These are phyloP conservation scores for Polymixis flavicincta DNA, from an alignment of 2,888 invertebrate genomes.

Conservation along the genomic window DNA sequence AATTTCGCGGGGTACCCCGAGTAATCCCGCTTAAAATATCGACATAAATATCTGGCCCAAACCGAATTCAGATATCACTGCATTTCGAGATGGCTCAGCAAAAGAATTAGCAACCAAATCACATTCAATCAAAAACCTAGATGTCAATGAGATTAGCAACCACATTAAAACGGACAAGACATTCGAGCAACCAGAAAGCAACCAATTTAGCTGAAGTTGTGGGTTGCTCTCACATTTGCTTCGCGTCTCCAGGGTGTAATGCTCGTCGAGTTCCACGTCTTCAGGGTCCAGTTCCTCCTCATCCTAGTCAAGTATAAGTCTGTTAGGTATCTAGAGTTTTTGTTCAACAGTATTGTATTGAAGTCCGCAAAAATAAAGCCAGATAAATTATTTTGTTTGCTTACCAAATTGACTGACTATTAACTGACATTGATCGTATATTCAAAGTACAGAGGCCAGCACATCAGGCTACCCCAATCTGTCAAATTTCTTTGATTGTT, in stretches of 20 bases:
- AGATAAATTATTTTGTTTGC: too few relatives aligned
- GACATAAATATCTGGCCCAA: not conserved
- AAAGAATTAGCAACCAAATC: conserved; percentile 24
- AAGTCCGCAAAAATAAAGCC: not conserved
- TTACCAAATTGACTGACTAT: too few relatives aligned
- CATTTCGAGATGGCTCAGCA: conserved; percentile 3
- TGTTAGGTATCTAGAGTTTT: not conserved
- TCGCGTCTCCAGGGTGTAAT: conserved; percentile 96
- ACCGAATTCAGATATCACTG: too few relatives aligned
- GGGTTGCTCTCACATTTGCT: conserved; percentile 95
- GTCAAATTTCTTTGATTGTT: too few relatives aligned
- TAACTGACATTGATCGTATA: too few relatives aligned
- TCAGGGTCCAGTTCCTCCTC: conserved; percentile 97
- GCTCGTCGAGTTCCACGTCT: conserved; percentile 96
- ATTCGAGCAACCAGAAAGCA: conserved; percentile 48
- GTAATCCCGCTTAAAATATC: too few relatives aligned
- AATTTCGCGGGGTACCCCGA: too few relatives aligned
- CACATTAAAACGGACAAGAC: conserved; percentile 31
- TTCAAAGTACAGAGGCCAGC: too few relatives aligned
- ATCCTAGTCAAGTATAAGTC: conserved; percentile 87
- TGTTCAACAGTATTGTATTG: not conserved
- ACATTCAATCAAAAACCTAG: conserved; percentile 32
- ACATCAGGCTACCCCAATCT: too few relatives aligned
- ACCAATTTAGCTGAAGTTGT: conserved; percentile 21
- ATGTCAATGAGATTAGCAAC: conserved; percentile 50